Evolutionary conservation across 2,888 invertebrate genomes (phyloP), one percentile per base, ranked within the genome.

Genomic region (Lasioglossum zephyrum): DNA sequence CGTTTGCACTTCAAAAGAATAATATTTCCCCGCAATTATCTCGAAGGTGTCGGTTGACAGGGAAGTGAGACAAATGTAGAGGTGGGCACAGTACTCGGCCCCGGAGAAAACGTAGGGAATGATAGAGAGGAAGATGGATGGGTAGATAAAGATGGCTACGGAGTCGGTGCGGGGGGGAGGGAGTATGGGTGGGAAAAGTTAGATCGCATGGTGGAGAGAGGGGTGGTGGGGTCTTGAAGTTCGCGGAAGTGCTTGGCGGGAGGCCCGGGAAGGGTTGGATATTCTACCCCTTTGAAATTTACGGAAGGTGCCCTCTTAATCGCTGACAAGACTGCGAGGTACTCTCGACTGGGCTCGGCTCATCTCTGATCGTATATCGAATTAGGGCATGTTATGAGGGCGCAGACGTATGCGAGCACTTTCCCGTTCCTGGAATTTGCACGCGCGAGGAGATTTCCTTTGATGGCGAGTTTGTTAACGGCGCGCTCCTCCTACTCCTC

Each of bases 11-110:
- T 78, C 57, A 84, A 73, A 87, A 86, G 90, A 90, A 90, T 88
- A 90, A 90, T 84, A 90, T 86, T 88, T 79, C 79, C 78, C 73
- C 31, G 76, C 84, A 84, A 88, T 90, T 90, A 88, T 85, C 88
- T 53, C 39, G 41, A 73, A 60, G 26, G 66, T 66, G 57, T 39
- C 53, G 70, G 70, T 9, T 31, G 36, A 31, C 79, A 13, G 22
- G 57, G 49, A 22, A 44, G 70, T 63, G 75, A 74, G 82, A 76
- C 26, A 69, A 79, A 86, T 79, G 79, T 22, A 53, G 53, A 53
- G 53, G 53, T 22, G 22, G 22, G 53, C 41, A 44, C 31, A 53
- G 4, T 44, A 13, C 44, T 0, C 8, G 49, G 5, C 39, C 22
- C 22, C 22, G 39, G 31, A 1, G 57, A 60, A 60, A 36, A 47